Conservation (phyloP, 2,797 vertebrate species). For the Melanotaenia trifasciata region DNA sequence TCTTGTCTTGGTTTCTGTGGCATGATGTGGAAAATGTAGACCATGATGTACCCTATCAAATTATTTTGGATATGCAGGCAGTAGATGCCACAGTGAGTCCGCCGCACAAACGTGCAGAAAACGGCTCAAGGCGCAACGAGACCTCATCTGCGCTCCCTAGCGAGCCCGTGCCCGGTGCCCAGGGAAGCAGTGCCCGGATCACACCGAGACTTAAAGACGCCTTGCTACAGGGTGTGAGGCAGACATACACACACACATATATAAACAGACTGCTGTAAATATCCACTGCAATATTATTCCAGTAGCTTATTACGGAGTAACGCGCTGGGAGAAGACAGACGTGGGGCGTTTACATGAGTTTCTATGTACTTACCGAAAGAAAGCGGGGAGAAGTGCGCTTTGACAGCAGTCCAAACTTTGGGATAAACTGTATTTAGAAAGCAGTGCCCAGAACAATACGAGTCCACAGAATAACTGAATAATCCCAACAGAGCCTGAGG, state of each 20-base stretch:
- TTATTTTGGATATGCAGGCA: slow-evolving; percentile 34
- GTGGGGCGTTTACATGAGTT: slow-evolving; percentile 13
- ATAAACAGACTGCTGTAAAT: slow-evolving; percentile 59
- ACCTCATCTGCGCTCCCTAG: slow-evolving; percentile 51
- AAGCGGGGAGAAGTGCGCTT: slow-evolving; percentile 48
- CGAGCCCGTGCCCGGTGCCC: slow-evolving; percentile 57
- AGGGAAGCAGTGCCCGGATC: slow-evolving; percentile 38
- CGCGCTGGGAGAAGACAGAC: slow-evolving; percentile 18
- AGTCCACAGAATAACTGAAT: slow-evolving; percentile 44
- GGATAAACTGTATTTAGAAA: background rate
- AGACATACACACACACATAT: slow-evolving; percentile 33
- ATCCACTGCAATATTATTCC: slow-evolving; percentile 54
- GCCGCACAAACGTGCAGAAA: slow-evolving; percentile 44
- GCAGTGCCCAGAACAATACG: slow-evolving; percentile 2
- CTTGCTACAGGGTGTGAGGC: slow-evolving; percentile 57
- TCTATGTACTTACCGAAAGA: slow-evolving; percentile 74
- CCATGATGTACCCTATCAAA: slow-evolving; percentile 38
- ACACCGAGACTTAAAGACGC: slow-evolving; percentile 80
- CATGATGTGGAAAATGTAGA: slow-evolving; percentile 23
- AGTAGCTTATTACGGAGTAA: slow-evolving; percentile 35
- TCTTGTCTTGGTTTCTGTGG: background rate
- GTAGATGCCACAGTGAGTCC: slow-evolving; percentile 39
- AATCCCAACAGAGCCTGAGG: slow-evolving; percentile 54
- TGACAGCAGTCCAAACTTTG: slow-evolving; percentile 57
- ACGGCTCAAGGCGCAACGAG: slow-evolving; percentile 52